Evolutionary conservation across 2,888 invertebrate species (phyloP), one percentile per base, ranked within the genome.

Genomic region (Fragum whitleyi): DNA sequence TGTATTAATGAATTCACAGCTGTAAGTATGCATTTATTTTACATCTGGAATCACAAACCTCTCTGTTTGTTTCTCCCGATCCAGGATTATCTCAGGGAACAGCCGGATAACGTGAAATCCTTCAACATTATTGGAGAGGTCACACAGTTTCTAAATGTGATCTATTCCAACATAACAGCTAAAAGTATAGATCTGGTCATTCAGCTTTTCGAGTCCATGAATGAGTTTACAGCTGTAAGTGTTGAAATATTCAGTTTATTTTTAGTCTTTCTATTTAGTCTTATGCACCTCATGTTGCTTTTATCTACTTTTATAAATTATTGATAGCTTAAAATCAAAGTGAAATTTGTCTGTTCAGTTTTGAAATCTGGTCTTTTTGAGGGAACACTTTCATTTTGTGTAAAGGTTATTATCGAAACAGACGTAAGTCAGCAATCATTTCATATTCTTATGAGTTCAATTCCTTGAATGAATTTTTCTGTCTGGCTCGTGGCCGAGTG

Each of bases 91-190:
- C 91, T 94, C 42, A 85, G 94, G 62, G 94, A 94, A 73, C 94
- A 94, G 79, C 93, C 93, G 5, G 93, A 93, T 87, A 94, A 94
- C 85, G 91, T 94, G 53, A 94, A 94, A 86, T 93, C 93, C 0
- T 93, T 94, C 79, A 93, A 94, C 89, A 90, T 94, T 75, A 92
- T 94, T 7, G 93, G 92, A 5, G 94, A 94, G 81, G 92, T 93
- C 53, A 91, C 93, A 2, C 88, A 92, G 61, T 94, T 94, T 86
- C 89, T 94, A 61, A 92, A 93, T 77, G 91, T 93, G 39, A 90
- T 94, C 57, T 94, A 93, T 87, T 92, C 94, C 62, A 93, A 93
- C 88, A 92, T 94, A 77, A 92, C 89, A 74, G 88, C 85, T 39
- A 90, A 90, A 73, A 93, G 90, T 82, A 92, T 94, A 29, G 92